phyloP scores from a whole-genome alignment of 2,888 invertebrate genomes.

The Microplitis deprimator region DNA sequence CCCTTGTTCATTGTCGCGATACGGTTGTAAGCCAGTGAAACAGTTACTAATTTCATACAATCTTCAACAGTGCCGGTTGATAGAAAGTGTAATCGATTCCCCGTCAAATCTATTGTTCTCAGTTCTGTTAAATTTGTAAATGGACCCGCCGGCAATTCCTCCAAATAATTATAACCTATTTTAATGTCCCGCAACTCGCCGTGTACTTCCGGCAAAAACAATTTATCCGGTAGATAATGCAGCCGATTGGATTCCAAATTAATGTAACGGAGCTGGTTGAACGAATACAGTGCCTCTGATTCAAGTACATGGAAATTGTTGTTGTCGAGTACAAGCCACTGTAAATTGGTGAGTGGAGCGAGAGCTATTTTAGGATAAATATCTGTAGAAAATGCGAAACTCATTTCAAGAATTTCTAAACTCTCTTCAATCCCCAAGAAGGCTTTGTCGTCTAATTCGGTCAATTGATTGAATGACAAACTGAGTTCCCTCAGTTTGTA shows the following conservation, averaged over 20 bases:
- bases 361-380: conserved; percentile 84
- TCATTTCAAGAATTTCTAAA: conserved; percentile 87
- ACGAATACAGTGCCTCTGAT: conserved; percentile 79
- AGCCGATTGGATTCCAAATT: conserved; percentile 90
- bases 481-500: conserved; percentile 88
- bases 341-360: conserved; percentile 80
- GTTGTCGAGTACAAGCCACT: conserved; percentile 90
- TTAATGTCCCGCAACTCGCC: conserved; percentile 84
- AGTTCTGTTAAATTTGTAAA: conserved; percentile 82
- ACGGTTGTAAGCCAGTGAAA: conserved; percentile 88
- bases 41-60: conserved; percentile 83
- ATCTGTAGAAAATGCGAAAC: conserved; percentile 87
- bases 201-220: conserved; percentile 81
- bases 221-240: conserved; percentile 78
- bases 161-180: conserved; percentile 86
- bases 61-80: conserved; percentile 81
- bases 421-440: conserved; percentile 84
- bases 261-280: conserved; percentile 77
- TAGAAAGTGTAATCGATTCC: conserved; percentile 82
- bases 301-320: conserved; percentile 86
- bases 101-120: conserved; percentile 84
- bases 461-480: conserved; percentile 91
- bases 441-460: conserved; percentile 85
- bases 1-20: conserved; percentile 81
- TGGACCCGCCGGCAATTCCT: conserved; percentile 78